Conservation (phyloP, 2,797 vertebrate species). For the Pangasius djambal region DNA sequence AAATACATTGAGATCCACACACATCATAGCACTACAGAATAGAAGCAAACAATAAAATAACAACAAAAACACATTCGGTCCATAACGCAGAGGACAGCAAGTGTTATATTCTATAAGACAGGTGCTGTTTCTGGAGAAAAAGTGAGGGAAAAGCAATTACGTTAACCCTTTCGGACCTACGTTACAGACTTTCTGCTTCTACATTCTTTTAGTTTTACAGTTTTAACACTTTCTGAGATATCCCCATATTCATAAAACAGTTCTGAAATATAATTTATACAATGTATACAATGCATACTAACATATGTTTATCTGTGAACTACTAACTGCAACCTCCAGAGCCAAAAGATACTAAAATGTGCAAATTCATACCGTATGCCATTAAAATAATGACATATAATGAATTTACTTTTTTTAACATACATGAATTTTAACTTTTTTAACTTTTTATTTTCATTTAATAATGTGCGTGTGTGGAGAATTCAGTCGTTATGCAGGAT, state of each 20-base stretch:
- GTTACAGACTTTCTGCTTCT: not conserved
- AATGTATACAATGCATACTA: not conserved
- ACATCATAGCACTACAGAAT: not conserved
- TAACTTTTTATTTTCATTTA: too few relatives aligned
- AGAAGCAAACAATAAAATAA: not conserved
- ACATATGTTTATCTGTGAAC: not conserved
- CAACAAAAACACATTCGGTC: not conserved
- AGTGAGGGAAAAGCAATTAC: not conserved
- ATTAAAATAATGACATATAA: not conserved
- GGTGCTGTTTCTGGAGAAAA: not conserved
- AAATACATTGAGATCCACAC: not conserved
- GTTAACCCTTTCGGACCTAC: not conserved
- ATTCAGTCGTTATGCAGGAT: too few relatives aligned
- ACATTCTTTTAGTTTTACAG: not conserved
- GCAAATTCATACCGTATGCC: too few relatives aligned
- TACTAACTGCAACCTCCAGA: not conserved
- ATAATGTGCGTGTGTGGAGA: too few relatives aligned
- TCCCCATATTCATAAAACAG: not conserved
- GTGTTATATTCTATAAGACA: not conserved
- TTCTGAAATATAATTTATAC: not conserved
- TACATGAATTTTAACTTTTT: too few relatives aligned
- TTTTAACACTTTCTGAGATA: not conserved
- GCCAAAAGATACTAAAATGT: not conserved
- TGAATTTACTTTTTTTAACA: too few relatives aligned
- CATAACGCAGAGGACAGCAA: not conserved